Conservation (phyloP, 2,113 vertebrate species). For the Microcebus murinus region DNA sequence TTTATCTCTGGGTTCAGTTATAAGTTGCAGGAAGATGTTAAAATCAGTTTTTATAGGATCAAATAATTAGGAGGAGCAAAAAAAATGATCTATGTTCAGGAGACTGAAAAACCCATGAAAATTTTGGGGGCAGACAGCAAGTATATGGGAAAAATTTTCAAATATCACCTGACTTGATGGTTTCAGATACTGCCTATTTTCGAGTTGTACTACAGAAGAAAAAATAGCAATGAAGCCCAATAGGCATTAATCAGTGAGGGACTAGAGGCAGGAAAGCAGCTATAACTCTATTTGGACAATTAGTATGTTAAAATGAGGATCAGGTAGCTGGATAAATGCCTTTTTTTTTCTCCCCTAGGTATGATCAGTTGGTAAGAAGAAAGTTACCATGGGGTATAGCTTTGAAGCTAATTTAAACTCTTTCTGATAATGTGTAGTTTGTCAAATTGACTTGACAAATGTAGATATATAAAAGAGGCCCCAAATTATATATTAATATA, state of each 20-base stretch:
- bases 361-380: neutral
- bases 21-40: neutral
- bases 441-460: constrained; percentile 55
- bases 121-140: neutral
- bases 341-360: neutral
- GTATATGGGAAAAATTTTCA: neutral
- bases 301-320: neutral
- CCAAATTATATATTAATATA: neutral
- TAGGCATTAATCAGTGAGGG: neutral
- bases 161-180: neutral
- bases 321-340: neutral
- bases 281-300: neutral
- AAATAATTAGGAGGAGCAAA: neutral
- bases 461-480: constrained; percentile 8
- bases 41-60: neutral
- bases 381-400: neutral
- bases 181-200: neutral
- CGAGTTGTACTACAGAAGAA: neutral
- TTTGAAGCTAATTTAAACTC: constrained; percentile 42
- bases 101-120: neutral
- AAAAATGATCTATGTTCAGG: neutral
- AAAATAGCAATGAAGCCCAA: neutral
- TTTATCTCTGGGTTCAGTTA: neutral
- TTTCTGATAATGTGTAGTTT: constrained; percentile 42
- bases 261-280: neutral